A percentile compares a stretch with the other conserved stretches of the same genome.
phyloP scores from a whole-genome alignment of 2,888 invertebrate species.

The Trissonchulus sp. region DNA sequence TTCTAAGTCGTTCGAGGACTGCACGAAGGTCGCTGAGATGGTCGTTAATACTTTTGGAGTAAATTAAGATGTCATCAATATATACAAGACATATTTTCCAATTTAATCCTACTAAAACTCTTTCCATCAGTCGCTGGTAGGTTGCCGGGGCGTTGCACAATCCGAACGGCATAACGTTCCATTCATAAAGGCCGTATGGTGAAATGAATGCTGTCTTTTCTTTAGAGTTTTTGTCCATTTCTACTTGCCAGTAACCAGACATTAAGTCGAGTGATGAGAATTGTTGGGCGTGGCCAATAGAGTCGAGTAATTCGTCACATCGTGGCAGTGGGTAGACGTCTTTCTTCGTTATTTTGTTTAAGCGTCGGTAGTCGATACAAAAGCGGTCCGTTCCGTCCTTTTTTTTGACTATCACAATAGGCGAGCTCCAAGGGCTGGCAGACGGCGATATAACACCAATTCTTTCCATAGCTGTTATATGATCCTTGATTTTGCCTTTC shows the following conservation, averaged over 20 bases:
- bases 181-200: constrained; percentile 15
- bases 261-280: constrained; percentile 25
- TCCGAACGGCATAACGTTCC: constrained; percentile 15
- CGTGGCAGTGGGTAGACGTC: constrained; percentile 35
- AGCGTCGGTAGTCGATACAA: constrained; percentile 39
- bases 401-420: constrained; percentile 49
- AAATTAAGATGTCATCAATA: constrained; percentile 21
- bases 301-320: constrained; percentile 30
- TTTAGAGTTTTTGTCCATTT: not conserved
- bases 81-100: constrained; percentile 21
- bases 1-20: not conserved
- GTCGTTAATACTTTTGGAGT: not conserved
- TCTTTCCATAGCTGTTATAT: not conserved
- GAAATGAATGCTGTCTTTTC: not conserved
- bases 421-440: constrained; percentile 47
- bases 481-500: not conserved
- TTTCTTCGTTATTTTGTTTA: constrained; percentile 35
- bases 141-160: too few species aligned
- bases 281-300: not conserved
- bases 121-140: constrained; percentile 1
- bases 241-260: constrained; percentile 31
- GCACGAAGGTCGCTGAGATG: not conserved
- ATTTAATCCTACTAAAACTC: not conserved
- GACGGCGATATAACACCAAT: constrained; percentile 37
- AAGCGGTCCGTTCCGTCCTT: constrained; percentile 40